phyloP scores from a whole-genome alignment of 1,140 invertebrate species.

The Mesaphorura yosii region DNA sequence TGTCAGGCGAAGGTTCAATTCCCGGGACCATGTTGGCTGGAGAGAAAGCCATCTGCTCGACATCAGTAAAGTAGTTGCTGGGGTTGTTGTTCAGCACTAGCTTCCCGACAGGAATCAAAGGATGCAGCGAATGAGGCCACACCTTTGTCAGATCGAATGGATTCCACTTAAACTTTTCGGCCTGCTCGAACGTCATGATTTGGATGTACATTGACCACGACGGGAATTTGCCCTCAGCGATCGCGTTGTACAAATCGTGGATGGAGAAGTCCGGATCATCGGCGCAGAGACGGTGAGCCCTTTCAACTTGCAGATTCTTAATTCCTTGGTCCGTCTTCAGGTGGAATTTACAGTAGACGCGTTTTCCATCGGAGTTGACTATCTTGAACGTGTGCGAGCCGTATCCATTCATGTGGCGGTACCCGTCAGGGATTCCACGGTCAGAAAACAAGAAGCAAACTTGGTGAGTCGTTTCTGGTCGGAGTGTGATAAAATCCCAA shows the following conservation, averaged over 20 bases:
- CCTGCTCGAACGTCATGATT: constrained; percentile 58
- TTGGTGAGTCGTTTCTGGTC: constrained; percentile 61
- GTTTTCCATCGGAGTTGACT: constrained; percentile 47
- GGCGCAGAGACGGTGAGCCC: constrained; percentile 48
- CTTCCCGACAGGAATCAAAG: constrained; percentile 49
- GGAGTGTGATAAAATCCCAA: constrained; percentile 47
- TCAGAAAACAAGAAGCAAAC: constrained; percentile 46
- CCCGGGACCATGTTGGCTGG: constrained; percentile 53
- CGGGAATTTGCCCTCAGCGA: constrained; percentile 54
- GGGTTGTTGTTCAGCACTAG: constrained; percentile 47
- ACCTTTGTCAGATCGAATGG: constrained; percentile 36
- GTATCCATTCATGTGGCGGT: constrained; percentile 52
- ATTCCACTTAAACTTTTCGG: constrained; percentile 52
- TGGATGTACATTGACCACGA: constrained; percentile 53
- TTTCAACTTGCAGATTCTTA: constrained; percentile 45
- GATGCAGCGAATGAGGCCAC: constrained; percentile 50
- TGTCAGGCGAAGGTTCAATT: constrained; percentile 48
- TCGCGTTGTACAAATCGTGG: constrained; percentile 62
- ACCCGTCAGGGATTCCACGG: constrained; percentile 47
- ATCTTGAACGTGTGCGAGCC: constrained; percentile 61
- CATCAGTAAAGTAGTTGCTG: constrained; percentile 47
- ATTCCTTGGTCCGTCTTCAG: constrained; percentile 58
- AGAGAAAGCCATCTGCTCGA: constrained; percentile 56
- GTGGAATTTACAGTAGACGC: constrained; percentile 53
- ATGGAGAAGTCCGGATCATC: constrained; percentile 60